Evolutionary conservation across 2,113 vertebrate genomes (phyloP), one percentile per base, ranked within the genome.

Genomic region (Rhinogobius similis): DNA sequence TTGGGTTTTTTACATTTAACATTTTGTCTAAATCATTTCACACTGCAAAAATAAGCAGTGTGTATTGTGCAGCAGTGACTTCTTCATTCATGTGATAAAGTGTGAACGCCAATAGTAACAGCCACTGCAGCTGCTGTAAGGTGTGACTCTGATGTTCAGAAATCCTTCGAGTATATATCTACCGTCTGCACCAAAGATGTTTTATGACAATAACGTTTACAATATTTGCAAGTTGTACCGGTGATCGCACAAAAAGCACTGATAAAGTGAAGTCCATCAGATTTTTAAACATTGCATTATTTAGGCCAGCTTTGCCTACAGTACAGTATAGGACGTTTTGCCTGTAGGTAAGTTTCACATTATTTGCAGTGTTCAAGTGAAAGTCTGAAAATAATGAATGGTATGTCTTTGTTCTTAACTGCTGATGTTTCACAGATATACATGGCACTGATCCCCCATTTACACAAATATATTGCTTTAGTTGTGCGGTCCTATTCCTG

Each of bases 111-210:
- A 70, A 32, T 50, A 10, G n/a, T 12, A 73, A 41, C 11, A 0
- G 0, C 66, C 58, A 67, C 65, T 65, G 53, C 29, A 53, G 20
- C 73, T 81, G 64, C 72, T 82, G 69, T 84, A 78, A 85, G 82
- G 79, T 78, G 59, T 76, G 72, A 74, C 70, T 79, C 68, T 41
- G 62, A 24, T 24, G 62, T 41, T 63, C 12, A 24, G 11, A 62
- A 62, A 59, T 16, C 18, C 32, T 59, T 16, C 14, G 13, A 59
- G 29, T 61, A n/a, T 50, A 20, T 20, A 26, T 52, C n/a, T 23
- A 9, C 4, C 4, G 10, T n/a, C 20, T 50, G 46, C 20, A n/a
- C 8, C 21, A 21, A 21, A 52, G n/a, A 21, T 23, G 11, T 21
- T 52, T n/a, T n/a, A n/a, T n/a, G n/a, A n/a, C n/a, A n/a, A n/a